Percentiles rank a stretch among this genome's conserved stretches.
These are phyloP conservation scores for Rhopalosiphum padi DNA, from an alignment of 1,140 invertebrate genomes.

Conservation along the genomic window DNA sequence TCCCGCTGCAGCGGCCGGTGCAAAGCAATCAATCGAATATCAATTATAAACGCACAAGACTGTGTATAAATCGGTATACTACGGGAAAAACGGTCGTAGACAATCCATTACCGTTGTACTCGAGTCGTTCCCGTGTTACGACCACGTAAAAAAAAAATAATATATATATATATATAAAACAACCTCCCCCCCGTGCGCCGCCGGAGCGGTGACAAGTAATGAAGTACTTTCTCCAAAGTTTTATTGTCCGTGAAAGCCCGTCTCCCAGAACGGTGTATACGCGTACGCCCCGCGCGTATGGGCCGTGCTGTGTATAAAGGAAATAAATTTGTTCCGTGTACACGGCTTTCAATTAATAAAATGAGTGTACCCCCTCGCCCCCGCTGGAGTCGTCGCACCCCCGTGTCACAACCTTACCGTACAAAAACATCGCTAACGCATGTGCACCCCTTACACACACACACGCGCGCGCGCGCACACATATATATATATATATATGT, in stretches of 20 bases:
- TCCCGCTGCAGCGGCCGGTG: neutral
- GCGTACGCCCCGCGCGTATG: neutral
- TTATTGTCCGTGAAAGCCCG: slow-evolving; percentile 56
- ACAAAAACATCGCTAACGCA: slow-evolving; percentile 22
- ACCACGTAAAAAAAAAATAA: slow-evolving; percentile 25
- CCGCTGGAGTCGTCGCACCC: too few relatives aligned
- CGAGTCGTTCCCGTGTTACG: neutral
- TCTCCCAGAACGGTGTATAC: slow-evolving; percentile 16
- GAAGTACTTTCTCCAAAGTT: slow-evolving; percentile 54
- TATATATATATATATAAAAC: slow-evolving; percentile 1
- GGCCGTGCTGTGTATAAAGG: slow-evolving; percentile 16
- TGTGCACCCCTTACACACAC: neutral
- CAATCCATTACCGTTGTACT: slow-evolving; percentile 33
- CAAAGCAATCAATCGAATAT: slow-evolving; percentile 26
- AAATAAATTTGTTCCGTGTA: slow-evolving; percentile 54
- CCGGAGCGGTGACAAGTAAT: slow-evolving; percentile 44
- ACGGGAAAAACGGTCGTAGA: neutral
- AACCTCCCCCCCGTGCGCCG: neutral
- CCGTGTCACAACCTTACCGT: neutral
- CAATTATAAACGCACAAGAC: slow-evolving; percentile 22
- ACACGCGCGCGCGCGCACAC: too few relatives aligned
- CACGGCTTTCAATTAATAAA: slow-evolving; percentile 56
- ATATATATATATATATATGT: neutral
- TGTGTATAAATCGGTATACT: neutral
- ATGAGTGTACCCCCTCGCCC: slow-evolving; percentile 18